A percentile compares a stretch with the other conserved stretches of the same genome.
Evolutionary conservation across 2,797 vertebrate genomes (phyloP).

Genomic region (Orientallactaga sibirica): DNA sequence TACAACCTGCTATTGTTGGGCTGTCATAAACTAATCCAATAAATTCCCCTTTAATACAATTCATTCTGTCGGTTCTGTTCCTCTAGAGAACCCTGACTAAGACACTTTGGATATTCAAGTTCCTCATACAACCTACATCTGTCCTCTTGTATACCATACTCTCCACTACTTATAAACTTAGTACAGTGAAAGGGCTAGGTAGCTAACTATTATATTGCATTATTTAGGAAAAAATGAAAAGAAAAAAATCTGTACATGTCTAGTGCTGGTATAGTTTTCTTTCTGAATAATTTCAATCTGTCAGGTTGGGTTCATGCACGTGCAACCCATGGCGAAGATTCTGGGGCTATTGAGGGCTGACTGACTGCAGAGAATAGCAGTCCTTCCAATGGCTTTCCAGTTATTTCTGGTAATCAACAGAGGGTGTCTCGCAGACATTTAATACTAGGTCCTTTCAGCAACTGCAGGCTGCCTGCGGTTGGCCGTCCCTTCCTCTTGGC

Average conservation of each 20-base stretch:
- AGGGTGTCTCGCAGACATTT: not conserved
- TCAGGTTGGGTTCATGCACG: not conserved
- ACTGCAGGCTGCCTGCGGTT: fast-evolving
- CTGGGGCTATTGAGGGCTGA: not conserved
- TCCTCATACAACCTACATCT: not conserved
- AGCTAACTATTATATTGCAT: not conserved
- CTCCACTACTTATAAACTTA: not conserved
- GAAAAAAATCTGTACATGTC: not conserved
- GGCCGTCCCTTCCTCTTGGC: not conserved
- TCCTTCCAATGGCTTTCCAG: not conserved
- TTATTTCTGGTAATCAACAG: not conserved
- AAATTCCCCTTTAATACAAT: too few relatives aligned
- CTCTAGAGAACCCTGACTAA: too few relatives aligned
- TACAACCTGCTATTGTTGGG: too few relatives aligned
- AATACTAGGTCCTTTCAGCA: not conserved
- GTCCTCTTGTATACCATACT: not conserved
- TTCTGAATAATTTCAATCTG: not conserved
- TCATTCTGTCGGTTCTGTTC: too few relatives aligned
- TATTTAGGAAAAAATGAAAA: not conserved
- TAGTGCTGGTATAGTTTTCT: not conserved
- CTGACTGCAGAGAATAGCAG: not conserved
- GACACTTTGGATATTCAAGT: not conserved
- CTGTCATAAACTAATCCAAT: too few relatives aligned
- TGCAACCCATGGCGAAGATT: not conserved
- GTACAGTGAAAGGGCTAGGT: not conserved